Base-by-base conservation (phyloP, 2,113 vertebrate species). In the Saccopteryx bilineata region DNA sequence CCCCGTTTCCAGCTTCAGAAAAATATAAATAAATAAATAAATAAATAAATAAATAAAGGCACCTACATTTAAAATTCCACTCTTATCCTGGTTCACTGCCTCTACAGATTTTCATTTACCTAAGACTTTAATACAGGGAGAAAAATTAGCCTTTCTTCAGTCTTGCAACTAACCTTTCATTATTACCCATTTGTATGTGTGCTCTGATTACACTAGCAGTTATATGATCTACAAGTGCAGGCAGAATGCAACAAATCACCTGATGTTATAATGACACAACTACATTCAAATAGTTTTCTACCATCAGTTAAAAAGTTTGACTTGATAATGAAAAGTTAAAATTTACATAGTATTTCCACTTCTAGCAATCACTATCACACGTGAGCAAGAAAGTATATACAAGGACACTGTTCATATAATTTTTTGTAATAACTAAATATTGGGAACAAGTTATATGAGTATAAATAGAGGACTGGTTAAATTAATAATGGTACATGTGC, bases 261-360 rank as follows among this genome's bases (percentile, higher is more conserved):
- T 80, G 24, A 69, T 71, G 50, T 66, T 31, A 69, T 65, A 52
- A 31, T 80, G 26, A 74, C 12, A 39, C 31, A 80, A 61, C 14
- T 39, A 58, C 15, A 46, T 91, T 48, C 33, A 84, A 87, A 89
- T 91, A 84, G 63, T 86, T 81, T 78, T 18, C 5, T 79, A 56
- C n/a, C 50, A 46, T 82, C 58, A 83, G 26, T 87, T 66, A 50
- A 23, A 93, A 94, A 87, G 72, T 50, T 69, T 63, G 15, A 95
- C 63, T 52, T 76, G 21, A 79, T 83, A 50, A 69, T 50, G 1
- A 86, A 87, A 74, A 76, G 68, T 65, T 54, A 26, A 46, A 93
- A 72, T 63, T 72, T 72, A 48, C 7, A 48, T 2, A 83, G 3
- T 63, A 87, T 75, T 84, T 84, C 50, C 12, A 74, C 21, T 91